These are phyloP conservation scores for Sorex araneus DNA, from an alignment of 2,113 vertebrate genomes.

Conservation along the genomic window DNA sequence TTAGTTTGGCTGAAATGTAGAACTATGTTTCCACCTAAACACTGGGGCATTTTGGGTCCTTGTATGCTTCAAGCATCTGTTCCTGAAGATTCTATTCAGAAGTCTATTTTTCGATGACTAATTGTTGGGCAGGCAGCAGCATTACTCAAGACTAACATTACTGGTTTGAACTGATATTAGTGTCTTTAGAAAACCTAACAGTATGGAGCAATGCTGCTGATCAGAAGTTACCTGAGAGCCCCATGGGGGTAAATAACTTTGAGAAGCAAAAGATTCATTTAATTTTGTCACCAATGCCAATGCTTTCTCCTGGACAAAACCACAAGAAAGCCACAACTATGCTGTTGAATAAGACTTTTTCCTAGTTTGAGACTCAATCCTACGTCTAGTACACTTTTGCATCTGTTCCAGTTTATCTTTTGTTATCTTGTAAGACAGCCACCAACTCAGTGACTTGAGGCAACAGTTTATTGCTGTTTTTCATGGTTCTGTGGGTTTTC, in stretches of 20 bases:
- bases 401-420: slow-evolving; percentile 56
- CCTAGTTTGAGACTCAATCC: slow-evolving; percentile 37
- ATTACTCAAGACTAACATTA: slow-evolving; percentile 52
- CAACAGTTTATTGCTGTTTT: neutral
- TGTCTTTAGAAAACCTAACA: slow-evolving; percentile 42
- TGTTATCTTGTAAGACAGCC: neutral
- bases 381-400: slow-evolving; percentile 18
- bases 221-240: neutral
- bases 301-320: slow-evolving; percentile 21
- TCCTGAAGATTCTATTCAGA: slow-evolving; percentile 40
- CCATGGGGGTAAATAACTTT: slow-evolving; percentile 37
- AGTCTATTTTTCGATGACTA: slow-evolving; percentile 52
- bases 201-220: slow-evolving; percentile 21
- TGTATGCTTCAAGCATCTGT: slow-evolving; percentile 36
- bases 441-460: slow-evolving; percentile 29
- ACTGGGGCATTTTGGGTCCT: slow-evolving; percentile 44
- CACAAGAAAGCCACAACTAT: slow-evolving; percentile 5
- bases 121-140: slow-evolving; percentile 43
- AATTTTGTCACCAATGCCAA: slow-evolving; percentile 48
- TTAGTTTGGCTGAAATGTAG: slow-evolving; percentile 18
- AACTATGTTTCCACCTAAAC: slow-evolving; percentile 55
- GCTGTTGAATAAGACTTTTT: slow-evolving; percentile 47
- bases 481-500: neutral
- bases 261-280: slow-evolving; percentile 49
- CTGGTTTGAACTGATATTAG: slow-evolving; percentile 51